Evolutionary conservation across 53 echinoderm and acorn worm genomes (phyloP), one percentile per base, ranked within the genome.

Genomic region (Astropecten irregularis): DNA sequence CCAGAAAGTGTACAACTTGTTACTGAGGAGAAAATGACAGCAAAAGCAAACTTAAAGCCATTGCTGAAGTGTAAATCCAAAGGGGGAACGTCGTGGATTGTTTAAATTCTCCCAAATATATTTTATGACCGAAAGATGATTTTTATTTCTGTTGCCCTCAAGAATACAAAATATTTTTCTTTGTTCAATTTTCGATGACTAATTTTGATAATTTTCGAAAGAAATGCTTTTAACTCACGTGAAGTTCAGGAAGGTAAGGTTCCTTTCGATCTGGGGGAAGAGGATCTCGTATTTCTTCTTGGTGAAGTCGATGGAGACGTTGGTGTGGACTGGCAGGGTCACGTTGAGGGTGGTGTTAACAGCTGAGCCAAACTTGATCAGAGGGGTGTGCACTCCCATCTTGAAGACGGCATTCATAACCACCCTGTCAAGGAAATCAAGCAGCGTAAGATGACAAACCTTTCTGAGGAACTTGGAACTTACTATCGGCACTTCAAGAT

Each of bases 271-370:
- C 79, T 79, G 61, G 9, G 60, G 79, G 48, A 79, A 8, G 31
- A 60, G 44, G 40, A 79, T 22, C 48, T 39, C 58, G 53, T 79
- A 77, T 51, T 89, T 85, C 90, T 90, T 85, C 61, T 60, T 59
- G 50, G 59, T 49, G 54, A 85, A 85, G 69, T 85, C 81, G 36
- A 77, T 66, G 36, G 46, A 39, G 28, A 90, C n/a, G 49, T 68
- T 66, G 52, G 90, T 77, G 51, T 69, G 26, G 15, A 90, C 49
- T 2, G 90, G 90, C n/a, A 85, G 55, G 70, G 79, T 90, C 30
- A 63, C 2, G 63, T 90, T 79, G 25, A 69, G 31, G 29, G 84
- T 89, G 53, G 49, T 38, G 60, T 90, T 90, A 40, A 77, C 44
- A 13, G 77, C 90, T 8, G 84, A 68, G 33, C 79, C 81, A 29